phyloP scores from a whole-genome alignment of 2,888 invertebrate species.

The Pterostichus madidus region DNA sequence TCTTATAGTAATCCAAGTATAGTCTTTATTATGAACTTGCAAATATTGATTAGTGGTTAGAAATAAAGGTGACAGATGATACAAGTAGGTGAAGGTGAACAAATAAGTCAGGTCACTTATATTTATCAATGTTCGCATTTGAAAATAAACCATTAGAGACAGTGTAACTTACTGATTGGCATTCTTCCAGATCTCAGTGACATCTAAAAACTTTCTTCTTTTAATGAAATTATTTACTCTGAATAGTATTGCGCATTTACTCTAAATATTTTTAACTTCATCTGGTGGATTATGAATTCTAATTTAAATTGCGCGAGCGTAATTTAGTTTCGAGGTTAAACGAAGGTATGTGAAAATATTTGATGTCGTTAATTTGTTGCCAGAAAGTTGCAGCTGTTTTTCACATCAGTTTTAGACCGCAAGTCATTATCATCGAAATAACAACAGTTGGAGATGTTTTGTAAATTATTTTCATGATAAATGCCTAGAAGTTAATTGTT shows the following conservation, averaged over 20 bases:
- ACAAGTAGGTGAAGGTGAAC: constrained; percentile 23
- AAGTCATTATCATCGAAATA: constrained; percentile 10
- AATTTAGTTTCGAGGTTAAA: neutral
- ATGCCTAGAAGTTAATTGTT: neutral
- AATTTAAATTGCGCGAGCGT: neutral
- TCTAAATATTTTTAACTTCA: neutral
- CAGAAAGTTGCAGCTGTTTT: constrained; percentile 12
- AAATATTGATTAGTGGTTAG: no score
- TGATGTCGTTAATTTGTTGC: constrained; percentile 11
- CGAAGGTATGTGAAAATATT: neutral
- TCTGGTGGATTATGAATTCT: neutral
- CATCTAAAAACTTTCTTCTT: constrained; percentile 39
- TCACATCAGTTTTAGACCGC: neutral
- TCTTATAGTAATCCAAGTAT: no score
- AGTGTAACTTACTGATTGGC: constrained; percentile 19
- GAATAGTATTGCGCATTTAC: constrained; percentile 1
- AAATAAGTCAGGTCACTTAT: constrained; percentile 25
- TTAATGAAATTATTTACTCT: constrained; percentile 43
- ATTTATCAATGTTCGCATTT: constrained; percentile 32
- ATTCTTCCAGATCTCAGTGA: constrained; percentile 13
- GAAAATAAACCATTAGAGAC: constrained; percentile 21
- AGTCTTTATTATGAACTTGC: no score
- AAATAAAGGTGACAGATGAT: no score
- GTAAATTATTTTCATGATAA: neutral
- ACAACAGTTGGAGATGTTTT: neutral